Evolutionary conservation across 2,797 vertebrate species (phyloP), one percentile per base, ranked within the genome.

Genomic region (Echeneis naucrates): DNA sequence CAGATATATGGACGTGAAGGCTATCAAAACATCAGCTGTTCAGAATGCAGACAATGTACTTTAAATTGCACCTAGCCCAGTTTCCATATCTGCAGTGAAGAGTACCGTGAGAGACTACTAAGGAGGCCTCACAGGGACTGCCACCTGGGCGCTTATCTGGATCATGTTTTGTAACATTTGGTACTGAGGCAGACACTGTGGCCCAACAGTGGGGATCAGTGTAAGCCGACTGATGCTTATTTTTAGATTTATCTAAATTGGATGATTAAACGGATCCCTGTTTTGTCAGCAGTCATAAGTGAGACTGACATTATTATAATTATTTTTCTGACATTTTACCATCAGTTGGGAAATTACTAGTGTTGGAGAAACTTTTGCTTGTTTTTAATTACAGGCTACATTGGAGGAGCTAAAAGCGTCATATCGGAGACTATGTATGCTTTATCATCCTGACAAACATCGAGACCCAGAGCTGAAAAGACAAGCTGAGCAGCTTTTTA

Each of bases 371-470:
- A 17, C 7, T n/a, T 68, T 32, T 27, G 30, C 44, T 8, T 21
- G 23, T 72, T 23, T 72, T 5, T 37, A 52, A n/a, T 69, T 38
- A 0, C 81, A 99, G 98, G 98, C 98, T 16, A 96, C 97, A 47
- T 91, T 95, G 44, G 98, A 99, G 27, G 98, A 99, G 91, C 91
- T 99, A 10, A 99, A 98, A 88, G 95, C 96, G 0, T 96, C 98
- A 0, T 99, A 99, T 89, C 95, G 98, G 44, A 93, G 98, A 70
- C 92, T 99, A 54, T 99, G 98, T 23, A 98, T 99, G 98, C 91
- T 99, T 1, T 99, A 99, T 91, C 98, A 99, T 68, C 98, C 98
- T 0, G 98, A 99, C 95, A 99, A 99, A 89, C 98, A 99, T 92
- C 85, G 98, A 59, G 97, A 99, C 89, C 96, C 97, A 0, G 97